These are phyloP conservation scores for Anoplolepis gracilipes DNA, from an alignment of 1,140 invertebrate genomes.

Conservation along the genomic window DNA sequence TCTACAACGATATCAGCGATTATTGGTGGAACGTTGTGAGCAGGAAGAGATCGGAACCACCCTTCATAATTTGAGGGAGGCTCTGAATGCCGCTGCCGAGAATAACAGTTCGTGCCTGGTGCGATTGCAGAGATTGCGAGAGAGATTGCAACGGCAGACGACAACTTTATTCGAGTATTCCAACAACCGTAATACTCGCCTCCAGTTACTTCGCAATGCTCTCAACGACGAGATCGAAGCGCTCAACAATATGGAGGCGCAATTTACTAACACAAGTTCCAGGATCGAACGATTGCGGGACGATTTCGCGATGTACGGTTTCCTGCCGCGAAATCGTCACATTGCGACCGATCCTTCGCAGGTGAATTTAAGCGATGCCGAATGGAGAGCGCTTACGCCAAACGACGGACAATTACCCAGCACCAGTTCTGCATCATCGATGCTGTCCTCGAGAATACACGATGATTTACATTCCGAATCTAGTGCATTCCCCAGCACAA, in stretches of 20 bases:
- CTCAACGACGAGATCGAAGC: constrained; percentile 72
- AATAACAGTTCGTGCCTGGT: constrained; percentile 70
- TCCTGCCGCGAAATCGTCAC: constrained; percentile 46
- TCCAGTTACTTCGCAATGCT: constrained; percentile 66
- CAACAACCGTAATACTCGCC: constrained; percentile 48
- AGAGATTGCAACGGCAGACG: constrained; percentile 65
- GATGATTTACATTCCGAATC: too few relatives aligned
- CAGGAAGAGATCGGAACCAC: constrained; percentile 57
- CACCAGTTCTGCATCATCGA: constrained; percentile 48
- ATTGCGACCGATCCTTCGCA: constrained; percentile 12
- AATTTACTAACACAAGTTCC: constrained; percentile 68
- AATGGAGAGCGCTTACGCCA: constrained; percentile 13
- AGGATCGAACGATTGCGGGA: constrained; percentile 72
- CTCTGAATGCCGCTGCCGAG: constrained; percentile 64
- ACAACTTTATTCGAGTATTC: constrained; percentile 53
- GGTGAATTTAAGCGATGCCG: constrained; percentile 34
- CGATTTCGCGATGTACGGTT: constrained; percentile 59
- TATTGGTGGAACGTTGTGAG: constrained; percentile 62
- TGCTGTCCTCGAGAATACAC: not conserved
- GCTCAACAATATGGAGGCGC: constrained; percentile 73
- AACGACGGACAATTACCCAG: constrained; percentile 50
- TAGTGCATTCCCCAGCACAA: constrained; percentile 31
- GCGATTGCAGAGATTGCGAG: constrained; percentile 68
- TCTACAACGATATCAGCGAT: constrained; percentile 60
- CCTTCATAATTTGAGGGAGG: constrained; percentile 67